phyloP scores from a whole-genome alignment of 2,888 invertebrate genomes.

The Dasypogon diadema region DNA sequence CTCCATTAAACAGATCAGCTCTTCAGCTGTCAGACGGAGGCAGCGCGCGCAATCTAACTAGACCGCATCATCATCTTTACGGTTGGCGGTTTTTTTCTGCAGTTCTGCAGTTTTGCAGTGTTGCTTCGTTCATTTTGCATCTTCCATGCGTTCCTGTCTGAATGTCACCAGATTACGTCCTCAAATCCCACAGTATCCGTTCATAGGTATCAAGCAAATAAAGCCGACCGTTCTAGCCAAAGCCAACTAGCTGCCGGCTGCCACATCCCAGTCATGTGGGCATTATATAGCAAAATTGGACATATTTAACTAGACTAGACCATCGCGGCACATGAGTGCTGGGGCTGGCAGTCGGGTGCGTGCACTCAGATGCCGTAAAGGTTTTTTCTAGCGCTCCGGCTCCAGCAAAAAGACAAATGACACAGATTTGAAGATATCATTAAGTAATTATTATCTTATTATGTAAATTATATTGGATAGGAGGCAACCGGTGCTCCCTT shows the following conservation, averaged over 20 bases:
- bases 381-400: background rate
- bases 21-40: background rate
- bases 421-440: conserved; percentile 54
- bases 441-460: conserved; percentile 56
- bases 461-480: conserved; percentile 49
- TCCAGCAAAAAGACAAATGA: conserved; percentile 12
- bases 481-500: background rate
- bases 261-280: background rate
- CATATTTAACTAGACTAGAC: background rate
- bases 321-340: background rate
- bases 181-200: background rate
- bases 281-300: background rate
- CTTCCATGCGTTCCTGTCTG: conserved; percentile 2
- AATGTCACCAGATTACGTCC: conserved; percentile 19
- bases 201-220: background rate
- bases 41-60: background rate
- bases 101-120: too few relatives aligned
- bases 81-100: background rate
- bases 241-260: too few relatives aligned
- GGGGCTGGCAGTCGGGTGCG: background rate
- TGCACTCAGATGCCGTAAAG: background rate
- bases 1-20: conserved; percentile 19
- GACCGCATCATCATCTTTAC: conserved; percentile 5
- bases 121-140: conserved; percentile 6
- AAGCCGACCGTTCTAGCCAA: background rate